phyloP scores from a whole-genome alignment of 2,888 invertebrate species.

The Balanococcus diminutus region DNA sequence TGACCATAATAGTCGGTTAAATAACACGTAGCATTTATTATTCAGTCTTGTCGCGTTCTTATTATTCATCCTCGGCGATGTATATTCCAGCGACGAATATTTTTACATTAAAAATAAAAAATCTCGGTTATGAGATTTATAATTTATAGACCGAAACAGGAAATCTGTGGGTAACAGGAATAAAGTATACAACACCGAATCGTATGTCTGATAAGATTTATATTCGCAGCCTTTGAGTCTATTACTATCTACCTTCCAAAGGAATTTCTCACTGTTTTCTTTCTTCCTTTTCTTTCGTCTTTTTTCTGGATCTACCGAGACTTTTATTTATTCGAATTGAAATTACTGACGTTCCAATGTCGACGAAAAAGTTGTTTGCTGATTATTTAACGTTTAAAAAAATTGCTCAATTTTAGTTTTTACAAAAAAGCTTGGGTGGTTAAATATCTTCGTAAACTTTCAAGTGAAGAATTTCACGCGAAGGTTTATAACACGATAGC shows the following conservation, averaged over 20 bases:
- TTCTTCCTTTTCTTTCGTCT: background rate
- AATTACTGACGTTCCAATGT: background rate
- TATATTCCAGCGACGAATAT: background rate
- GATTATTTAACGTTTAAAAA: background rate
- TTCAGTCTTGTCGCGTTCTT: background rate
- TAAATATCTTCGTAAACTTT: background rate
- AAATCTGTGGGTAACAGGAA: background rate
- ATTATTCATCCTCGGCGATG: background rate
- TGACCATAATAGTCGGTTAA: background rate
- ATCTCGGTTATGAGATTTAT: background rate
- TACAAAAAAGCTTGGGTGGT: background rate
- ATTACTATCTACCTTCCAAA: background rate
- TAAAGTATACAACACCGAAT: background rate
- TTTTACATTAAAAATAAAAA: slow-evolving; percentile 5
- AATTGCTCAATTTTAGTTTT: background rate
- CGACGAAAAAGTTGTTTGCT: background rate
- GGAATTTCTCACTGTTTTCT: background rate
- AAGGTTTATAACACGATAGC: background rate
- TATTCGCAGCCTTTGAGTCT: background rate
- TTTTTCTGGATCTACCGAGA: background rate
- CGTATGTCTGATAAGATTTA: background rate
- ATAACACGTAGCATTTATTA: background rate
- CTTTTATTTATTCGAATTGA: background rate
- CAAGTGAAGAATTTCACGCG: background rate
- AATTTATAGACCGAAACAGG: background rate